A percentile compares a stretch with the other conserved stretches of the same genome.
phyloP scores from a whole-genome alignment of 2,797 vertebrate species.

The Hemitrygon akajei region DNA sequence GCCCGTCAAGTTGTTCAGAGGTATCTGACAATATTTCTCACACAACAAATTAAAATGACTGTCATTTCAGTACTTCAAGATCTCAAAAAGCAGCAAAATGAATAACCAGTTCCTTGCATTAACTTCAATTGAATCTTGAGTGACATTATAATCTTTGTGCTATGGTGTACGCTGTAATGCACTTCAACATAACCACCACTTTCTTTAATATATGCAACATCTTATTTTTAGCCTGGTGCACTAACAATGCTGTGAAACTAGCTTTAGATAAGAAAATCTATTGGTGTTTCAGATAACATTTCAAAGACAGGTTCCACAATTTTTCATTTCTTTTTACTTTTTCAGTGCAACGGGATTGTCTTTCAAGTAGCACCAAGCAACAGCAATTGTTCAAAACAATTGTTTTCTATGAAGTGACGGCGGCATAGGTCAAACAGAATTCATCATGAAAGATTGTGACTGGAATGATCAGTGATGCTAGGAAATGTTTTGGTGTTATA shows the following conservation, averaged over 20 bases:
- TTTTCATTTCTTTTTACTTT: not conserved
- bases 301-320: not conserved
- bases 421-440: not conserved
- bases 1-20: not conserved
- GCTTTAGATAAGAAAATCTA: not conserved
- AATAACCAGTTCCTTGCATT: not conserved
- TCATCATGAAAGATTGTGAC: conserved; percentile 7
- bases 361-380: not conserved
- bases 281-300: not conserved
- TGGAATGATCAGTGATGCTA: conserved; percentile 8
- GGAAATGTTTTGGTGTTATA: conserved; percentile 5
- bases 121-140: not conserved
- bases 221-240: not conserved
- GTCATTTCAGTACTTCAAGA: not conserved
- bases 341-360: not conserved
- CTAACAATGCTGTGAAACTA: not conserved
- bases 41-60: not conserved
- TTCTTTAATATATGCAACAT: not conserved
- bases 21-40: not conserved
- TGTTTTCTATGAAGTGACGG: not conserved
- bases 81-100: not conserved
- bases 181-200: not conserved
- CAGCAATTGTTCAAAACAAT: not conserved
- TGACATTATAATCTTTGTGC: not conserved
- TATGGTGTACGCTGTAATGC: not conserved